Evolutionary conservation across 2,797 vertebrate species (phyloP).

Genomic region (Ciconia nigra): DNA sequence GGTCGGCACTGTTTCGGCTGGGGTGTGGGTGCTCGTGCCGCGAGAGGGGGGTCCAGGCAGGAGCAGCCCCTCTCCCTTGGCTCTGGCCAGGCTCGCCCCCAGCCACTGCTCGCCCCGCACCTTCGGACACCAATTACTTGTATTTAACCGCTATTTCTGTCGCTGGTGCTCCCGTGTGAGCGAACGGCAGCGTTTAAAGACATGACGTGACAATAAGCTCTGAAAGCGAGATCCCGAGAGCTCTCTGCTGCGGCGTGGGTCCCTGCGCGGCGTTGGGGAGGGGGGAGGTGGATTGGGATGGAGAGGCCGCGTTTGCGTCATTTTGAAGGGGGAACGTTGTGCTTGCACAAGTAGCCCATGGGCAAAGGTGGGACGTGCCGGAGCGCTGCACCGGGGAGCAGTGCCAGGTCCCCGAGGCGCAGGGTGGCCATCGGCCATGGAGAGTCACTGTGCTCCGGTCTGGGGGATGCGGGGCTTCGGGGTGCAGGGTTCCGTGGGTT

Average conservation of each 20-base stretch:
- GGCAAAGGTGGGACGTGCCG: fast-evolving
- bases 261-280: fast-evolving
- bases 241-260: background rate
- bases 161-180: background rate
- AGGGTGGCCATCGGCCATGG: fast-evolving
- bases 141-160: too few species aligned
- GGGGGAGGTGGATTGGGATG: background rate
- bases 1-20: background rate
- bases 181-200: fast-evolving
- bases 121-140: background rate
- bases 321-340: fast-evolving
- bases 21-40: background rate
- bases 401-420: too few species aligned
- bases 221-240: background rate
- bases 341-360: fast-evolving
- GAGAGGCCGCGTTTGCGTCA: fast-evolving
- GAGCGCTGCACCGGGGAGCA: background rate
- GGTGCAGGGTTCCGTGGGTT: fast-evolving
- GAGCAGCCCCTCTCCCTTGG: background rate
- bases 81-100: background rate
- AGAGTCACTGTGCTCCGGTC: fast-evolving
- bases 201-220: fast-evolving
- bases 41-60: background rate
- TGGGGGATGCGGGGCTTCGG: fast-evolving
- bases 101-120: background rate